These are phyloP conservation scores for Ardeotis arabs DNA, from an alignment of 2,113 vertebrate genomes.

Conservation along the genomic window DNA sequence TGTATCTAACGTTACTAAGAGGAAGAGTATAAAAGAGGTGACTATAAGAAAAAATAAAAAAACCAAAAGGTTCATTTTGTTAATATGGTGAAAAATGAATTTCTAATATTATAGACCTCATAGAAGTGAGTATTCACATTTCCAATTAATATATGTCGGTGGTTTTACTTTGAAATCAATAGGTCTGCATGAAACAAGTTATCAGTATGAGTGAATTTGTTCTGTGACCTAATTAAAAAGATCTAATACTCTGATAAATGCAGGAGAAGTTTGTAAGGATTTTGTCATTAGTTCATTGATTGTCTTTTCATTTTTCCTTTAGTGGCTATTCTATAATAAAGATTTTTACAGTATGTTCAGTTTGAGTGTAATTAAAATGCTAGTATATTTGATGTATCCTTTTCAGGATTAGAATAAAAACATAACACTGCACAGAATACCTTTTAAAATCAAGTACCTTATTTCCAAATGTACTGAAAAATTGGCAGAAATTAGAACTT, in stretches of 20 bases:
- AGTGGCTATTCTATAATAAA: not conserved
- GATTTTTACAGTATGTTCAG: not conserved
- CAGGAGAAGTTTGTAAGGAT: not conserved
- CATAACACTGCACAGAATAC: not conserved
- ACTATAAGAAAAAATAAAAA: not conserved
- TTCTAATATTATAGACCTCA: not conserved
- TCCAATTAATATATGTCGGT: not conserved
- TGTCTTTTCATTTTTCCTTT: not conserved
- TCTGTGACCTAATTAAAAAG: not conserved
- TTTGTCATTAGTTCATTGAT: not conserved
- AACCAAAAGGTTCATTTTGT: not conserved
- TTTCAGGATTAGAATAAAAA: not conserved
- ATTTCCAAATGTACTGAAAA: not conserved
- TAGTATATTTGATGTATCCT: not conserved
- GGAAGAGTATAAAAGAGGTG: not conserved
- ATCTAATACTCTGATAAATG: not conserved
- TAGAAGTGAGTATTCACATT: not conserved
- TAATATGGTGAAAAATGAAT: not conserved
- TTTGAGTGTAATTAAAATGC: not conserved
- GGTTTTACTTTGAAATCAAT: not conserved
- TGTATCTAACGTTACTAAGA: not conserved
- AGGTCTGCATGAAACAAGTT: not conserved
- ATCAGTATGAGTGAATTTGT: not conserved
- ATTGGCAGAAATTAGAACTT: not conserved
- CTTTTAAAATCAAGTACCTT: not conserved